Conservation (phyloP, 1,140 invertebrate species). For the Panonychus citri region DNA sequence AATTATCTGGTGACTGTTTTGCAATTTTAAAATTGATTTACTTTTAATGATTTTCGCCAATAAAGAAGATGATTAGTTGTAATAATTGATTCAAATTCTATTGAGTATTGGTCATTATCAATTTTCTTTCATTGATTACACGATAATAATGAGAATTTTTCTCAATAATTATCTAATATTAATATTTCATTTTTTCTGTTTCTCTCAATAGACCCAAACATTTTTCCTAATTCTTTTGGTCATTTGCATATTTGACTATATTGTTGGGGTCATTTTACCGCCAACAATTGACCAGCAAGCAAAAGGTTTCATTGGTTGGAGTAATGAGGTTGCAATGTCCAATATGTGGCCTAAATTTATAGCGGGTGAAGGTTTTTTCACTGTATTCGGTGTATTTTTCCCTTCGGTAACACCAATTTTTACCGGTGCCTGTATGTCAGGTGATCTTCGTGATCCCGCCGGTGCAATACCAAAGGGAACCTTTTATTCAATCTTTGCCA, state of each 20-base stretch:
- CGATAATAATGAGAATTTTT: no score
- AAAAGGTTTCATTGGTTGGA: conserved; percentile 2
- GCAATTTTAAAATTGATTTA: no score
- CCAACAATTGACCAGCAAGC: neutral
- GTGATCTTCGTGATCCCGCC: conserved; percentile 39
- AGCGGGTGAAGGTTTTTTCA: conserved; percentile 41
- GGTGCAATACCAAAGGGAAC: conserved; percentile 44
- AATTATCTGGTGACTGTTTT: no score
- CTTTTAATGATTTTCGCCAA: no score
- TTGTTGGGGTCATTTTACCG: conserved; percentile 1
- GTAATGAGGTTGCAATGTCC: neutral
- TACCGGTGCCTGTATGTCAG: conserved; percentile 79
- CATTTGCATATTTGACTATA: conserved; percentile 1
- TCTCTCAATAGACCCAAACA: neutral
- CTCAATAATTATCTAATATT: no score
- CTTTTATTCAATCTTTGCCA: conserved; percentile 56
- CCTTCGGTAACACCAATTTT: conserved; percentile 87
- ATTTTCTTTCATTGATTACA: no score
- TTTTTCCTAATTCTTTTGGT: conserved; percentile 2
- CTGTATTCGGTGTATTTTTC: conserved; percentile 87
- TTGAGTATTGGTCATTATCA: no score
- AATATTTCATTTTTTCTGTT: conserved; percentile 12
- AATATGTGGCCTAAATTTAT: conserved; percentile 11
- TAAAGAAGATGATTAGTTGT: no score
- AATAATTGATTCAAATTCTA: no score